These are phyloP conservation scores for Tenthredo livida DNA, from an alignment of 2,888 invertebrate species.

Conservation along the genomic window DNA sequence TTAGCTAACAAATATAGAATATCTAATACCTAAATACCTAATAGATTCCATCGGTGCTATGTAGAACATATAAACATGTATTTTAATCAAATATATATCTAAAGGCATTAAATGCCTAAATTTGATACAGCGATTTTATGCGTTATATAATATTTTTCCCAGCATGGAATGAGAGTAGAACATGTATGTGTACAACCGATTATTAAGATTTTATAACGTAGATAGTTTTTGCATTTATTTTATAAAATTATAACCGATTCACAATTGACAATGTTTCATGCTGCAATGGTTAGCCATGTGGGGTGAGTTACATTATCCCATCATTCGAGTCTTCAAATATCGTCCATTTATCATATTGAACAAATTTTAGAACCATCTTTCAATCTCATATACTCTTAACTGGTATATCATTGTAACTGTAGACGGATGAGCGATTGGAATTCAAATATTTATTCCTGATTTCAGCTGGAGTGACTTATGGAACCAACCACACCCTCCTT, in stretches of 20 bases:
- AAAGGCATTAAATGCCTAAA: neutral
- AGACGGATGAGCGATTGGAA: neutral
- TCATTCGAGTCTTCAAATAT: neutral
- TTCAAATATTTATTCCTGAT: slow-evolving; percentile 32
- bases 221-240: slow-evolving; percentile 43
- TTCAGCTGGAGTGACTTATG: slow-evolving; percentile 76
- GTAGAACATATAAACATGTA: neutral
- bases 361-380: neutral
- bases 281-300: slow-evolving; percentile 80
- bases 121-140: neutral
- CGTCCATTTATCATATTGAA: neutral
- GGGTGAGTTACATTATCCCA: slow-evolving; percentile 78
- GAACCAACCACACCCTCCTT: slow-evolving; percentile 68
- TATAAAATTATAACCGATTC: slow-evolving; percentile 71
- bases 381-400: neutral
- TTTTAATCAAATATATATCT: slow-evolving; percentile 3
- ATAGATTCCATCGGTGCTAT: slow-evolving; percentile 28
- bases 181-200: slow-evolving; percentile 51
- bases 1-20: neutral
- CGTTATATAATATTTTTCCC: slow-evolving; percentile 55
- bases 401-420: neutral
- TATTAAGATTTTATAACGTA: slow-evolving; percentile 46
- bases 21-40: neutral
- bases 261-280: slow-evolving; percentile 79
- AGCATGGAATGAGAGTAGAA: slow-evolving; percentile 66